These are phyloP conservation scores for Microctenopoma stevenorrisi DNA, from an alignment of 2,797 vertebrate genomes.

Conservation along the genomic window DNA sequence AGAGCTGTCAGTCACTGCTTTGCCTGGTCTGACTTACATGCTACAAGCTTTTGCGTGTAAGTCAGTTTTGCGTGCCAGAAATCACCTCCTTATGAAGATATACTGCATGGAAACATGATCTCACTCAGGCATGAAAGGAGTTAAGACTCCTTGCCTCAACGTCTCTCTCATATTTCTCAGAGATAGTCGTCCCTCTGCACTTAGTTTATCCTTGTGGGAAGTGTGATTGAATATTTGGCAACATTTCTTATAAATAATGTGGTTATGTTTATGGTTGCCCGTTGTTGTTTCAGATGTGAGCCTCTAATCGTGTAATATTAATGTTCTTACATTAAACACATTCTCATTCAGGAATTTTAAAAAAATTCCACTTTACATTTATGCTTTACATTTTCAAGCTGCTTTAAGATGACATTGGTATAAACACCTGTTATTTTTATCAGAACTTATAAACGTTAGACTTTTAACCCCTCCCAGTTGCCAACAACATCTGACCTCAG, in stretches of 20 bases:
- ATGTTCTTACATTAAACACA: no score
- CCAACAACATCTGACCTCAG: no score
- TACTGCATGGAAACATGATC: constrained; percentile 35
- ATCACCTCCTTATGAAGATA: constrained; percentile 21
- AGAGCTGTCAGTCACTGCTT: constrained; percentile 54
- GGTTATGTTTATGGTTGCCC: not conserved
- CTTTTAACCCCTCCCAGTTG: no score
- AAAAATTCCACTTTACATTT: no score
- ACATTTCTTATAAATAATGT: constrained; percentile 34
- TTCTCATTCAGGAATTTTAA: no score
- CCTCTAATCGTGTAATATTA: not conserved
- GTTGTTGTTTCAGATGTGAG: not conserved
- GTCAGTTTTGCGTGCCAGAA: no score
- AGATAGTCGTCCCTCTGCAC: constrained; percentile 39
- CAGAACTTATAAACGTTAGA: no score
- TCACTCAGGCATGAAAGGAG: constrained; percentile 57
- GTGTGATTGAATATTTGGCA: constrained; percentile 43
- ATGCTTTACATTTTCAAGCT: no score
- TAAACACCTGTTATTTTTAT: no score
- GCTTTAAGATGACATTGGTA: no score
- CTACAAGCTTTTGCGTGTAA: not conserved
- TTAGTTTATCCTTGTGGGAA: constrained; percentile 33
- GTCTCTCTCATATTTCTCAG: constrained; percentile 51
- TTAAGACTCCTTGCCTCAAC: constrained; percentile 43
- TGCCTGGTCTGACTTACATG: constrained; percentile 26